Base-by-base conservation (phyloP, 2,797 vertebrate species). In the Parotocinclus haroldoi region DNA sequence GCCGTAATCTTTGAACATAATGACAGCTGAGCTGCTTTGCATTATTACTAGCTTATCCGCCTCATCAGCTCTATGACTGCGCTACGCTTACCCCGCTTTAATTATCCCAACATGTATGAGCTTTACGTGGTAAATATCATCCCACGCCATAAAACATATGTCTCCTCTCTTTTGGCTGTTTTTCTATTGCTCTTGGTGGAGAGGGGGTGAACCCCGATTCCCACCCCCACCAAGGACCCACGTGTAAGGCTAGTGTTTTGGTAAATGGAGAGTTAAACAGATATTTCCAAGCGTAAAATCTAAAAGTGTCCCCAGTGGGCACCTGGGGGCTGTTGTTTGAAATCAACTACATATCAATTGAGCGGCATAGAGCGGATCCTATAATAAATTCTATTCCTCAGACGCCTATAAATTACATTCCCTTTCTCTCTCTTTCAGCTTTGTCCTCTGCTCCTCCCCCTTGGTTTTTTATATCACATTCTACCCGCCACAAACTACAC, bases 231-330 rank as follows among this genome's bases (percentile, higher is more conserved):
- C 39, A 44, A 13, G 11, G 44, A 59, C 67, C 68, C 68, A 81
- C 87, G 84, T 89, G 90, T 91, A 87, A 90, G 88, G 88, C 89
- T 83, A 92, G 91, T 91, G 91, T 91, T 91, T 92, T 94, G 93
- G 93, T 97, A 97, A 96, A 97, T 92, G 91, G 92, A 86, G 92
- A 97, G 94, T 97, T 98, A 98, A 98, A 95, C 93, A 94, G 95
- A 98, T 98, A 96, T 95, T 95, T 96, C 93, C 94, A 98, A 95
- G 94, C 93, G 93, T 95, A 96, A 97, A 97, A 96, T 98, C 92
- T 98, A 94, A 98, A 96, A 95, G 92, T 93, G 92, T 94, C 95
- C 95, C 94, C 91, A 84, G 93, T 86, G 94, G 88, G 90, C 55
- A 87, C 93, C 92, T 76, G 86, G 89, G 92, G 93, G 92, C 88